Evolutionary conservation across 1,140 invertebrate species (phyloP), one percentile per base, ranked within the genome.

Genomic region (Geopemphigus sp.): DNA sequence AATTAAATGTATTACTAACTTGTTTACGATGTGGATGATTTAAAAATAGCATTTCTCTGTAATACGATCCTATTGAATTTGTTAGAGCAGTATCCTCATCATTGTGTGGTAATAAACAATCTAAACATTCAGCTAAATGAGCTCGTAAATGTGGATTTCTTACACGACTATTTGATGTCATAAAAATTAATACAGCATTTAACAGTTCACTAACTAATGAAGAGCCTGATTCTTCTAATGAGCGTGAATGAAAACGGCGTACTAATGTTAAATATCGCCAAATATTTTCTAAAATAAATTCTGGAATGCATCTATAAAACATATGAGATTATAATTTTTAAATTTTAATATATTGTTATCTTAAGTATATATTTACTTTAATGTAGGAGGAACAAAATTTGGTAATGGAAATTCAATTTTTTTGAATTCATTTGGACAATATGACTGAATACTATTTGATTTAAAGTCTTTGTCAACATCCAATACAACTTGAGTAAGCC

Each of bases 91-190:
- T 88, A 81, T 88, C 86, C 72, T 89, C 88, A 10, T 90, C 88
- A 56, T 89, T 87, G 76, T 87, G 89, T 32, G 93, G 93, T 82
- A 96, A 86, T 82, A 96, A 88, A 47, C 92, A 90, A 83, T 97
- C 94, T 26, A 98, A 85, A 73, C 92, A 93, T 86, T 97, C 95
- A 0, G 96, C 96, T 61, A 98, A 85, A 81, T 92, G 89, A 1
- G 96, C 96, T 81, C 95, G 88, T 66, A 97, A 86, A 89, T 98
- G 96, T 24, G 96, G 97, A 88, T 98, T 98, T 83, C 93, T 93
- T 66, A 96, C 90, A 70, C 93, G 87, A 10, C 90, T 76, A 72
- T 83, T 84, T 1, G 82, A 87, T 12, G 89, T 88, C 90, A 91
- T 91, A 82, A 89, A 90, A 6, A 89, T 86, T 6, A 91, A 83